These are phyloP conservation scores for Laticauda laticaudata DNA, from an alignment of 2,113 vertebrate genomes.

Conservation along the genomic window DNA sequence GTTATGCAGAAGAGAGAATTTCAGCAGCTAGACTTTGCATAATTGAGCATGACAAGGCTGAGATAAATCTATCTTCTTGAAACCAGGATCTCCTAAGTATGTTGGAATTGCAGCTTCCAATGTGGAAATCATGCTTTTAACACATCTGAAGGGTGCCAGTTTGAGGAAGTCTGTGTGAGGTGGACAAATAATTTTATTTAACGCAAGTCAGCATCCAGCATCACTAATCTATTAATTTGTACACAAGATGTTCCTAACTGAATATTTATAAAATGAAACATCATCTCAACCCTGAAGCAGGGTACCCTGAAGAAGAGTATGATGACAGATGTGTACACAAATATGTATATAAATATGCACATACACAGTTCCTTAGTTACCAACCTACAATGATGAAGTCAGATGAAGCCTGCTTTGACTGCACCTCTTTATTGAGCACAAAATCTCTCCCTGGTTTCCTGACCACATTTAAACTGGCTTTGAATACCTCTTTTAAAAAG, in stretches of 20 bases:
- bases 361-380: neutral
- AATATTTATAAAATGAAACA: neutral
- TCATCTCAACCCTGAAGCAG: neutral
- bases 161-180: neutral
- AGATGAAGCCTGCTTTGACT: neutral
- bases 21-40: neutral
- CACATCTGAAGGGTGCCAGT: neutral
- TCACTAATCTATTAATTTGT: neutral
- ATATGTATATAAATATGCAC: neutral
- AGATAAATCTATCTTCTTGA: neutral
- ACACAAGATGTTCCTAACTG: neutral
- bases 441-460: constrained; percentile 26
- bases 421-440: constrained; percentile 17
- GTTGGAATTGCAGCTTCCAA: neutral
- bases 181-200: neutral
- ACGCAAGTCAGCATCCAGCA: neutral
- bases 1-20: neutral
- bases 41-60: neutral
- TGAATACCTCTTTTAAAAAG: neutral
- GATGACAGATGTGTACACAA: neutral
- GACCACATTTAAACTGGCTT: constrained; percentile 7
- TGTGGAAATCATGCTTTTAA: neutral
- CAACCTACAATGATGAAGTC: constrained; percentile 23
- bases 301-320: neutral
- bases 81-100: neutral